A percentile compares a stretch with the other conserved stretches of the same genome.
Conservation (phyloP, 2,888 invertebrate genomes). For the Drosophila koepferae region DNA sequence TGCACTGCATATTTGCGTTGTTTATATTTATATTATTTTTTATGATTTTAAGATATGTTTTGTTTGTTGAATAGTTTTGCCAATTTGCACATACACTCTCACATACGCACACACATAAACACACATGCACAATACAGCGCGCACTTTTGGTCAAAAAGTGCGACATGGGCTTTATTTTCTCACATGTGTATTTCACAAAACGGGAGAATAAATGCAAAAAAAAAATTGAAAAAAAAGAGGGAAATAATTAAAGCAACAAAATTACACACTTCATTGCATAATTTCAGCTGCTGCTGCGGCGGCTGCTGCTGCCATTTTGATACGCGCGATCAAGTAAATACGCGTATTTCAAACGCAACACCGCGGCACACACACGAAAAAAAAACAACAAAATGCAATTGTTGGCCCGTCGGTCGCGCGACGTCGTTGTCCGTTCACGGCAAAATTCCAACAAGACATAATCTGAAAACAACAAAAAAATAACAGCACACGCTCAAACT, state of each 20-base stretch:
- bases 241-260: slow-evolving; percentile 35
- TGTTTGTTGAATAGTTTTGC: slow-evolving; percentile 31
- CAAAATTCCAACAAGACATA: slow-evolving; percentile 60
- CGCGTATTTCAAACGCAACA: slow-evolving; percentile 65
- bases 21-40: slow-evolving; percentile 53
- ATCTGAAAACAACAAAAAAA: slow-evolving; percentile 39
- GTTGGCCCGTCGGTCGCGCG: slow-evolving; percentile 55
- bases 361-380: slow-evolving; percentile 55
- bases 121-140: slow-evolving; percentile 17
- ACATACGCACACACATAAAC: background rate
- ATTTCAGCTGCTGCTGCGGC: slow-evolving; percentile 59
- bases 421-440: slow-evolving; percentile 59
- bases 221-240: slow-evolving; percentile 14
- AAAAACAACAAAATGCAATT: slow-evolving; percentile 64
- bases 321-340: slow-evolving; percentile 62
- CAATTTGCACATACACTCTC: slow-evolving; percentile 25
- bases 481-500: slow-evolving; percentile 24
- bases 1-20: slow-evolving; percentile 57
- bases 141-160: slow-evolving; percentile 21
- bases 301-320: slow-evolving; percentile 64
- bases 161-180: slow-evolving; percentile 44
- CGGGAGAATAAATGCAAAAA: slow-evolving; percentile 31
- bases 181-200: slow-evolving; percentile 42
- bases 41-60: slow-evolving; percentile 26
- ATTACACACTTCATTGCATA: slow-evolving; percentile 68